A percentile compares a stretch with the other conserved stretches of the same genome.
Conservation (phyloP, 2,113 vertebrate species). For the Rhagologus leucostigma region DNA sequence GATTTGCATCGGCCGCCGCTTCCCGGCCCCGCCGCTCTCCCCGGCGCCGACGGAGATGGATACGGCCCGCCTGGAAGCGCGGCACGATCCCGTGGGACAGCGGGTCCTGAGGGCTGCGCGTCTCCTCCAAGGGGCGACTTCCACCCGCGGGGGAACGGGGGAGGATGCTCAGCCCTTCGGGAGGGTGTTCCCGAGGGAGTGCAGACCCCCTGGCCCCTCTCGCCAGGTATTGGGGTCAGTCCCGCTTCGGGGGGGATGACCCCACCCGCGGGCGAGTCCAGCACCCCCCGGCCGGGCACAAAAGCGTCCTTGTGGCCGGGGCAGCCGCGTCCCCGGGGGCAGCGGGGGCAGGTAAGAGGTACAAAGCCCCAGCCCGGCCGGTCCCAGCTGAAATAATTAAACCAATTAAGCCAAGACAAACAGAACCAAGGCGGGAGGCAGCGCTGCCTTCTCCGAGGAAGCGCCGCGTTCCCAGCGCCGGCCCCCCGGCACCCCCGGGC, state of each 20-base stretch:
- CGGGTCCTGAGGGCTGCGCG: fast-evolving
- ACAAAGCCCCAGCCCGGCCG: neutral
- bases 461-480: neutral
- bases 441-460: neutral
- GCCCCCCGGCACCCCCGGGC: neutral
- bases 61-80: neutral
- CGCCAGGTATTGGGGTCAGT: fast-evolving
- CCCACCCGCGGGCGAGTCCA: neutral
- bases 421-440: neutral
- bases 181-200: neutral
- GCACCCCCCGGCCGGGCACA: neutral
- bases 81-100: fast-evolving
- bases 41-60: constrained; percentile 12
- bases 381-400: constrained; percentile 26
- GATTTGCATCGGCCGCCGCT: constrained; percentile 41
- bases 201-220: fast-evolving
- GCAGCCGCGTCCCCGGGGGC: neutral
- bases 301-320: fast-evolving
- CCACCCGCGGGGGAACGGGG: fast-evolving
- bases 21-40: constrained; percentile 39
- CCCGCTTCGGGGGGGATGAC: neutral
- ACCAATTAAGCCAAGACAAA: constrained; percentile 19
- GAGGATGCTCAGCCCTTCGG: neutral
- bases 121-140: neutral
- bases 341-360: neutral